These are phyloP conservation scores for Paracyclopina nana DNA, from an alignment of 1,140 invertebrate species.

Conservation along the genomic window DNA sequence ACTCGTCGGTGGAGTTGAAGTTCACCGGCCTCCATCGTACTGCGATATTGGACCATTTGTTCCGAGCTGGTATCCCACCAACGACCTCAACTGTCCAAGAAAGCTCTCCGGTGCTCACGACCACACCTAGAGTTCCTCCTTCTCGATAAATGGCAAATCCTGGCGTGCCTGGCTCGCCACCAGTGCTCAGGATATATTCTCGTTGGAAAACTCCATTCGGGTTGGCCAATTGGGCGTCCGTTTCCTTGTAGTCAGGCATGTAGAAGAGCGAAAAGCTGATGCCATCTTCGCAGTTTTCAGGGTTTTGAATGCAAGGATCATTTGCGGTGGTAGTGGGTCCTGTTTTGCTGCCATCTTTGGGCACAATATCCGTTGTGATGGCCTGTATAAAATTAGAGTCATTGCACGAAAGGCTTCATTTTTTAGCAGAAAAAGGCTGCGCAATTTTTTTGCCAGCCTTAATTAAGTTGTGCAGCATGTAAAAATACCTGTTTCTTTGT, in stretches of 20 bases:
- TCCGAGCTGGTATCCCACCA: conserved; percentile 18
- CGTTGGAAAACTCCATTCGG: not conserved
- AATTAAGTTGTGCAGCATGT: too few relatives aligned
- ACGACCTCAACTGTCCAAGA: conserved; percentile 21
- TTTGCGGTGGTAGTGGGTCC: not conserved
- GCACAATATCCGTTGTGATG: not conserved
- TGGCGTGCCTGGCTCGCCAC: conserved; percentile 21
- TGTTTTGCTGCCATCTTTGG: not conserved
- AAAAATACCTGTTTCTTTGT: too few relatives aligned
- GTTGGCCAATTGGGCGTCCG: not conserved
- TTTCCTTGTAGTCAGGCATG: not conserved
- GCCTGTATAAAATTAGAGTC: not conserved
- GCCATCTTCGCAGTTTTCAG: not conserved
- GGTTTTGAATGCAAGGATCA: not conserved
- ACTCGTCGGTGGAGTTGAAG: not conserved
- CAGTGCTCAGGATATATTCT: conserved; percentile 13
- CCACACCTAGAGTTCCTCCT: conserved; percentile 19
- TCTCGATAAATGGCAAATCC: conserved; percentile 21
- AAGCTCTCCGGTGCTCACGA: conserved; percentile 23
- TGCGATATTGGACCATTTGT: conserved; percentile 24
- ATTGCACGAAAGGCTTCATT: not conserved
- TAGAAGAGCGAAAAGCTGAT: not conserved
- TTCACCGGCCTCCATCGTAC: not conserved
- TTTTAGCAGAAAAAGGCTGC: not conserved
- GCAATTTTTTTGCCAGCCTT: too few relatives aligned